A percentile compares a stretch with the other conserved stretches of the same genome.
These are phyloP conservation scores for Lasioglossum morio DNA, from an alignment of 2,888 invertebrate species.

Conservation along the genomic window DNA sequence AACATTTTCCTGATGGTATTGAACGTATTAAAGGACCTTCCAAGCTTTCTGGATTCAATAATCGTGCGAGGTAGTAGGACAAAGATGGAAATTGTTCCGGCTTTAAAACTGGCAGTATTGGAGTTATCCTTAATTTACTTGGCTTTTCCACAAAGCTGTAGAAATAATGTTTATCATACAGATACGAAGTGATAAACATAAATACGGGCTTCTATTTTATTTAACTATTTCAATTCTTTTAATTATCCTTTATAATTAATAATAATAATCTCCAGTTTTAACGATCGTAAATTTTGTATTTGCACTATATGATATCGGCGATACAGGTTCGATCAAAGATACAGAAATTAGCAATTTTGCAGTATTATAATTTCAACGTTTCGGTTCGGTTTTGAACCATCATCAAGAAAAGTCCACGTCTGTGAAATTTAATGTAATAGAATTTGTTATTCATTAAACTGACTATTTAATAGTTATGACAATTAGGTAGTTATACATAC, in stretches of 20 bases:
- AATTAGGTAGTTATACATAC: no score
- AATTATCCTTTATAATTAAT: not conserved
- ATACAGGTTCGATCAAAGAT: no score
- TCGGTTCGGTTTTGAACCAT: no score
- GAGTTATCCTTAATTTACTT: slow-evolving; percentile 8
- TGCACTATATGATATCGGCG: no score
- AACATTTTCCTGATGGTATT: slow-evolving; percentile 56
- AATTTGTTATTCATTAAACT: no score
- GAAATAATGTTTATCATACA: not conserved
- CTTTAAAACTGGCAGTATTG: slow-evolving; percentile 50
- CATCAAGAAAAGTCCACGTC: no score
- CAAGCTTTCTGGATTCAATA: slow-evolving; percentile 41
- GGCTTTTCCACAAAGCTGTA: slow-evolving; percentile 38
- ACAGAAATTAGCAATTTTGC: no score
- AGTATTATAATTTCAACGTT: no score
- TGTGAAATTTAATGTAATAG: no score
- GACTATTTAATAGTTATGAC: no score
- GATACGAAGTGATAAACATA: not conserved
- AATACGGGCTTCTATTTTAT: not conserved
- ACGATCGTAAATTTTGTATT: no score
- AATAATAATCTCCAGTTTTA: no score
- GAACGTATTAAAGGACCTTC: not conserved
- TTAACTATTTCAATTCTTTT: not conserved
- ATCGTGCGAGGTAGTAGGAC: slow-evolving; percentile 57
- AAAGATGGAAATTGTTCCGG: slow-evolving; percentile 71